Evolutionary conservation across 2,113 vertebrate genomes (phyloP).

Genomic region (Anarrhichthys ocellatus): DNA sequence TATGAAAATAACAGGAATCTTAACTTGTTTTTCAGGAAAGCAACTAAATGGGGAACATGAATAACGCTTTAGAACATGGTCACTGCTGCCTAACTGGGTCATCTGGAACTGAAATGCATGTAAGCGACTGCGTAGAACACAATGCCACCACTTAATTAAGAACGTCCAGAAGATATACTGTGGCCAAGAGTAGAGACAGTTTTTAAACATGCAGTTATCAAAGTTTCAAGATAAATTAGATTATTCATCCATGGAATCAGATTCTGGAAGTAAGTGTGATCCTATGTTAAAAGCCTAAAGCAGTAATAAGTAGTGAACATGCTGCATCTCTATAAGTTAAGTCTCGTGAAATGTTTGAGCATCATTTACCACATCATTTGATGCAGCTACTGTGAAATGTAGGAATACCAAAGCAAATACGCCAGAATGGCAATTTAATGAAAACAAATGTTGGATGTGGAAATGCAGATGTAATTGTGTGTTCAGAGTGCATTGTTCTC

Average conservation of each 20-base stretch:
- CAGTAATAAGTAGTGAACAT: slow-evolving; percentile 25
- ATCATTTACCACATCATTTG: slow-evolving; percentile 73
- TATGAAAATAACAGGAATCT: slow-evolving; percentile 60
- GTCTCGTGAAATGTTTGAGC: slow-evolving; percentile 62
- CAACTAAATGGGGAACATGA: slow-evolving; percentile 18
- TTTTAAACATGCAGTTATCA: slow-evolving; percentile 1
- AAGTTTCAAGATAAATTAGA: neutral
- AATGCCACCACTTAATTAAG: neutral
- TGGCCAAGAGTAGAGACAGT: neutral
- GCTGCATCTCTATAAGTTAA: slow-evolving; percentile 49
- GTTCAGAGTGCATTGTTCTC: slow-evolving; percentile 59
- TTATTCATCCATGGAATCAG: slow-evolving; percentile 2
- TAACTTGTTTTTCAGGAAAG: slow-evolving; percentile 58
- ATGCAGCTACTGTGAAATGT: slow-evolving; percentile 69
- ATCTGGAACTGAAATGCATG: slow-evolving; percentile 5
- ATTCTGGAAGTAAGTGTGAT: slow-evolving; percentile 3
- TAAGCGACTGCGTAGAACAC: neutral
- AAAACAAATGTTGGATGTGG: slow-evolving; percentile 75
- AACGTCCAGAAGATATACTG: neutral
- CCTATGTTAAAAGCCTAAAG: slow-evolving; percentile 10
- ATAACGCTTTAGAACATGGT: neutral
- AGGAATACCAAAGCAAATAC: slow-evolving; percentile 69
- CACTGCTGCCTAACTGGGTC: neutral
- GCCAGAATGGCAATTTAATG: slow-evolving; percentile 73
- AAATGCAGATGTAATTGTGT: slow-evolving; percentile 77